phyloP scores from a whole-genome alignment of 2,888 invertebrate genomes.

The Pseudanteris insignis region DNA sequence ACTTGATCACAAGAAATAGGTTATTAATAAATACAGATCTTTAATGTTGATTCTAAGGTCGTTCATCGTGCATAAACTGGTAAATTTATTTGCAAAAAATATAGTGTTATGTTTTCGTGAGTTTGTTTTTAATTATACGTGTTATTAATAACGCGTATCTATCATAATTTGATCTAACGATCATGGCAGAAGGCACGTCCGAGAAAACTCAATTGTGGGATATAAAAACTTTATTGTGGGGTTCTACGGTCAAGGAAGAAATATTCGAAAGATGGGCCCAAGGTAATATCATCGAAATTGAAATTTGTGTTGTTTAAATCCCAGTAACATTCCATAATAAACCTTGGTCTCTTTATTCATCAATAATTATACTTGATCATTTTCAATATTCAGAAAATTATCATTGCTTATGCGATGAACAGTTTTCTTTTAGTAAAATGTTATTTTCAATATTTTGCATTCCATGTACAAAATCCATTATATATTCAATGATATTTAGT shows the following conservation, averaged over 20 bases:
- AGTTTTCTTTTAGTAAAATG: too few relatives aligned
- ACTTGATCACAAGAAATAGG: constrained; percentile 33
- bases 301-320: too few relatives aligned
- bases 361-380: too few relatives aligned
- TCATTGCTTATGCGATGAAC: too few relatives aligned
- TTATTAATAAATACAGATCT: constrained; percentile 23
- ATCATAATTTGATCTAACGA: constrained; percentile 35
- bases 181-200: constrained; percentile 68
- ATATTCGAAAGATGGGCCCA: constrained; percentile 93
- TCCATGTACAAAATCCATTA: too few relatives aligned
- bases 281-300: constrained; percentile 71
- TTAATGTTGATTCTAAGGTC: constrained; percentile 17
- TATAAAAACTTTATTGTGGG: constrained; percentile 85
- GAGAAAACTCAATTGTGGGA: constrained; percentile 66
- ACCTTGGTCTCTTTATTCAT: too few relatives aligned
- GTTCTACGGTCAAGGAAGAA: constrained; percentile 82
- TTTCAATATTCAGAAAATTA: too few relatives aligned
- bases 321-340: too few relatives aligned
- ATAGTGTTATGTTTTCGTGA: constrained; percentile 12
- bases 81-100: constrained; percentile 2
- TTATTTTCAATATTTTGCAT: too few relatives aligned
- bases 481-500: too few relatives aligned
- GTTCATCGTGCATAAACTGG: constrained; percentile 5
- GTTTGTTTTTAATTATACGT: constrained; percentile 10
- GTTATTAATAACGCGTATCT: constrained; percentile 45